phyloP scores from a whole-genome alignment of 2,113 vertebrate genomes.

The Thymallus thymallus region DNA sequence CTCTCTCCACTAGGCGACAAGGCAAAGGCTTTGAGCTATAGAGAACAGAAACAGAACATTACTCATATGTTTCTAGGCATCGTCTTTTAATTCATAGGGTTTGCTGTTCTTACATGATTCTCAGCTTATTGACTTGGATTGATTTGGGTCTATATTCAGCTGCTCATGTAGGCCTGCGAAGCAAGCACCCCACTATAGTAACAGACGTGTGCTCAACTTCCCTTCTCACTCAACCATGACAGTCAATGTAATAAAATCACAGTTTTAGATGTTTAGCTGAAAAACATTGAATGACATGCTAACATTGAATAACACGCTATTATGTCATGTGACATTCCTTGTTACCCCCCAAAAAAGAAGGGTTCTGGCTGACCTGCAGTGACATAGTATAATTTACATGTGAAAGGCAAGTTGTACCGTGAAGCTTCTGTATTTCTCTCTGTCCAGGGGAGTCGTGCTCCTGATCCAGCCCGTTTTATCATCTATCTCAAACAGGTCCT shows the following conservation, averaged over 20 bases:
- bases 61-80: not conserved
- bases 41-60: not conserved
- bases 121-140: not conserved
- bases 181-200: not conserved
- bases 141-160: not conserved
- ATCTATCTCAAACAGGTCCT: conserved; percentile 89
- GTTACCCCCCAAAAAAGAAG: not conserved
- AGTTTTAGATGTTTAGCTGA: not conserved
- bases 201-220: not conserved
- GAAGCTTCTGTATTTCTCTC: conserved; percentile 85
- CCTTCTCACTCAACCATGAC: not conserved
- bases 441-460: conserved; percentile 87
- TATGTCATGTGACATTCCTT: not conserved
- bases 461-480: conserved; percentile 86
- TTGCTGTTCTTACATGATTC: not conserved
- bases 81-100: not conserved
- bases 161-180: not conserved
- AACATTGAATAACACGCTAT: not conserved
- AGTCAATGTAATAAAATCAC: not conserved
- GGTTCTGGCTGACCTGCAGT: not conserved
- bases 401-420: conserved; percentile 68
- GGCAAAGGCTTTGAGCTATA: conserved; percentile 89
- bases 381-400: not conserved
- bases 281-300: not conserved
- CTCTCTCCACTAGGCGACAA: conserved; percentile 85